These are phyloP conservation scores for Brachionus paranguensis DNA, from an alignment of 1,140 invertebrate species.

Conservation along the genomic window DNA sequence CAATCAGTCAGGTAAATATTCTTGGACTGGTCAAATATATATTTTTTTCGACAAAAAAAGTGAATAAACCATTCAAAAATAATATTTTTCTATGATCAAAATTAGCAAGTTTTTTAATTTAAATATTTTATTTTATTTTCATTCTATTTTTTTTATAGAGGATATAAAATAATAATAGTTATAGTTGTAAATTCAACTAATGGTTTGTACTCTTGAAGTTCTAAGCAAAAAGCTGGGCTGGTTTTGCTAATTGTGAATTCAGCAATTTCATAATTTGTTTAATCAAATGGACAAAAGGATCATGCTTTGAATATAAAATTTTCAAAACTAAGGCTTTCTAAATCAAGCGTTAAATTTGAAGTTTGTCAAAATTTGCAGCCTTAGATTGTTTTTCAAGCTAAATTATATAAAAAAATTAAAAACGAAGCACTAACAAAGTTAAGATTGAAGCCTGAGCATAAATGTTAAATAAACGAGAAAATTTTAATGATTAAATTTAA, in stretches of 20 bases:
- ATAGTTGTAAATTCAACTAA: neutral
- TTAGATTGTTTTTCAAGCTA: neutral
- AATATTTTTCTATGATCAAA: neutral
- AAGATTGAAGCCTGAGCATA: neutral
- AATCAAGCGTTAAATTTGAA: neutral
- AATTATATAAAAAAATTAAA: neutral
- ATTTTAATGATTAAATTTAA: neutral
- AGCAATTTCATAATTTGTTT: neutral
- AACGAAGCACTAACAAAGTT: neutral
- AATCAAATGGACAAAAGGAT: neutral
- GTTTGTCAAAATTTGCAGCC: neutral
- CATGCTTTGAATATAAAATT: neutral
- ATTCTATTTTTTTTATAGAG: neutral
- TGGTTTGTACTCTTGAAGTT: neutral
- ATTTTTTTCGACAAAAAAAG: neutral
- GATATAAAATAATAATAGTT: neutral
- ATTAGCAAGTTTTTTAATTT: neutral
- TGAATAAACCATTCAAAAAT: neutral
- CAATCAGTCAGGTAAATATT: neutral
- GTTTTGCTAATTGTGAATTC: neutral
- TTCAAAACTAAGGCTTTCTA: neutral
- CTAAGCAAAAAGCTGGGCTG: neutral
- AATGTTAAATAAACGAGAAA: neutral
- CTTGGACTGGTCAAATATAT: neutral
- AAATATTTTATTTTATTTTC: neutral